These are phyloP conservation scores for Aphelenchoides bicaudatus DNA, from an alignment of 2,888 invertebrate genomes.

Conservation along the genomic window DNA sequence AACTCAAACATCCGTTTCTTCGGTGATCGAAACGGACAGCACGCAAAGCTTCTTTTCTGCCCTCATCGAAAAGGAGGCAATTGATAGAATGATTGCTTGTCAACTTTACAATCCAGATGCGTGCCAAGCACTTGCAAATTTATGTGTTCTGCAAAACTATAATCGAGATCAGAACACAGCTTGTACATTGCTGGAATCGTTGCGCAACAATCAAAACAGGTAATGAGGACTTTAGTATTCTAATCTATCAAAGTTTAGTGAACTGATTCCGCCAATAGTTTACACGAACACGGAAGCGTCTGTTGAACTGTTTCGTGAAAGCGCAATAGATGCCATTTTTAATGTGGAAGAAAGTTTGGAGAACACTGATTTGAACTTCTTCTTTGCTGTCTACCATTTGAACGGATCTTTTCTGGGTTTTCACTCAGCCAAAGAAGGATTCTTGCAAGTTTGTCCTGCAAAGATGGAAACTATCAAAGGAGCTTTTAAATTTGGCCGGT, in stretches of 20 bases:
- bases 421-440: conserved; percentile 43
- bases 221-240: conserved; percentile 14
- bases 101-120: conserved; percentile 19
- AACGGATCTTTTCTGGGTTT: conserved; percentile 62
- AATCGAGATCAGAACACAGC: conserved; percentile 49
- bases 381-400: conserved; percentile 57
- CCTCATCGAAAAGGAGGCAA: background rate
- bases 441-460: conserved; percentile 61
- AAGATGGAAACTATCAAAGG: conserved; percentile 31
- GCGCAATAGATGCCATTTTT: conserved; percentile 41
- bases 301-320: conserved; percentile 44
- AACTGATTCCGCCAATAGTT: conserved; percentile 41
- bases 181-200: conserved; percentile 33
- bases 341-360: conserved; percentile 26
- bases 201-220: conserved; percentile 32
- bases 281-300: conserved; percentile 46
- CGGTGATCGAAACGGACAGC: conserved; percentile 17
- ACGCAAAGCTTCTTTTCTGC: conserved; percentile 23
- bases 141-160: conserved; percentile 67
- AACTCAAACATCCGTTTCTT: background rate
- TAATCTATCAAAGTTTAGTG: conserved; percentile 20
- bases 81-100: background rate
- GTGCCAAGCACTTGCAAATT: conserved; percentile 69
- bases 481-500: conserved; percentile 62
- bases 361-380: conserved; percentile 48